Evolutionary conservation across 2,797 vertebrate species (phyloP).

Genomic region (Labroides dimidiatus): DNA sequence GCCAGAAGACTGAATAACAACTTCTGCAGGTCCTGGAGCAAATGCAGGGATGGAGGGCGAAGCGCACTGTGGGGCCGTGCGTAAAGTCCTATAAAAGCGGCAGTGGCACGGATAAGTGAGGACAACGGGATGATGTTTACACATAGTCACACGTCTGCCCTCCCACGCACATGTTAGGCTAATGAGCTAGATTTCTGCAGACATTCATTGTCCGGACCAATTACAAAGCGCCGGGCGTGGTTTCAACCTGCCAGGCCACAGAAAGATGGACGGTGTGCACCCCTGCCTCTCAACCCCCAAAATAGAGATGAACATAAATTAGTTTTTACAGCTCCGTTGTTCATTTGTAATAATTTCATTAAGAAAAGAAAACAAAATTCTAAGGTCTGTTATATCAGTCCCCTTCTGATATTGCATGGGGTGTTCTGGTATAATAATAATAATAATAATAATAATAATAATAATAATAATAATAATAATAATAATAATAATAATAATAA

Average conservation of each 20-base stretch:
- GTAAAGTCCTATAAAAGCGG: neutral
- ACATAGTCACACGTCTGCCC: neutral
- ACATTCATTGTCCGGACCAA: neutral
- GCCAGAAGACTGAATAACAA: neutral
- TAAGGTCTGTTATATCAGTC: too few relatives aligned
- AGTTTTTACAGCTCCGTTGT: neutral
- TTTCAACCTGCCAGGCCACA: neutral
- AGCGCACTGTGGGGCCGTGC: conserved; percentile 23
- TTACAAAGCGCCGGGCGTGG: conserved; percentile 25
- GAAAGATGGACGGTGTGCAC: neutral
- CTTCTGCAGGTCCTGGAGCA: neutral
- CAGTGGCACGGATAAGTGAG: neutral
- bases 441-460: too few relatives aligned
- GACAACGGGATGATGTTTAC: neutral
- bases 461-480: too few relatives aligned
- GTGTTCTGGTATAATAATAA: too few relatives aligned
- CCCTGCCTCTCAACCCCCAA: neutral
- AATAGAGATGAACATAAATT: neutral
- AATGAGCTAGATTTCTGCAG: neutral
- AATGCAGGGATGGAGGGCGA: neutral
- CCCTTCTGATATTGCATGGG: too few relatives aligned
- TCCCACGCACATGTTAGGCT: neutral
- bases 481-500: too few relatives aligned
- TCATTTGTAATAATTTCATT: neutral
- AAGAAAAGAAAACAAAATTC: too few relatives aligned